Base-by-base conservation (phyloP, 2,888 invertebrate species). In the Drosophila anceps region DNA sequence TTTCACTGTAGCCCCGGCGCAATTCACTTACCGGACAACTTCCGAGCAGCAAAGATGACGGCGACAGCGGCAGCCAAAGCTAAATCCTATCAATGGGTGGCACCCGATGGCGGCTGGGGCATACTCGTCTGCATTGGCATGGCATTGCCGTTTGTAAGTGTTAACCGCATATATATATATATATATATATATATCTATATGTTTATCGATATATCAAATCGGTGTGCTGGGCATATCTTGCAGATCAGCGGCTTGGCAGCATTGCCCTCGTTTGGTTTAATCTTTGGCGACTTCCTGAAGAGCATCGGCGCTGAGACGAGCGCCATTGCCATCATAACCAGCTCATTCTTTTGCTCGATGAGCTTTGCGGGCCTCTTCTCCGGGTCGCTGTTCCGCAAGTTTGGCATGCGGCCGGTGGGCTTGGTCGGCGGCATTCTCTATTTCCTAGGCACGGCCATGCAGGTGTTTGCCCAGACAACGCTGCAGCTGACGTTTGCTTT, bases 101-200 rank as follows among this genome's bases (percentile, higher is more conserved):
- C 96, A 1, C 96, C 96, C 0, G 96, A 96, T 81, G 97, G 97
- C 6, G 97, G 97, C 0, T 97, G 96, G 96, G 97, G 97, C 0
- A 96, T 96, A 92, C 92, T 96, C 58, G 95, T 97, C 15, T 95
- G 96, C 39, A 85, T 96, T 12, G 96, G 96, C 24, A 95, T 96
- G 88, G 95, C 96, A 79, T 92, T 96, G 71, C 95, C 96, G 44
- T 96, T 96, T 91, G 96, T 97, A 94, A 96, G 96, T 53, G 6
- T 1, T 0, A 13, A 3, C 27, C 50, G n/a, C 0, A 27, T 27
- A 12, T 41, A 9, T 27, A 31, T 12, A 31, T 15, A 13, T n/a
- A 33, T 31, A 37, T 4, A 24, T 64, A n/a, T n/a, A 18, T 3
- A 33, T 4, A 33, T 0, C 15, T 44, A 18, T 29, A 13, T 35